Evolutionary conservation across 2,888 invertebrate genomes (phyloP), one percentile per base, ranked within the genome.

Genomic region (Lathronympha strigana): DNA sequence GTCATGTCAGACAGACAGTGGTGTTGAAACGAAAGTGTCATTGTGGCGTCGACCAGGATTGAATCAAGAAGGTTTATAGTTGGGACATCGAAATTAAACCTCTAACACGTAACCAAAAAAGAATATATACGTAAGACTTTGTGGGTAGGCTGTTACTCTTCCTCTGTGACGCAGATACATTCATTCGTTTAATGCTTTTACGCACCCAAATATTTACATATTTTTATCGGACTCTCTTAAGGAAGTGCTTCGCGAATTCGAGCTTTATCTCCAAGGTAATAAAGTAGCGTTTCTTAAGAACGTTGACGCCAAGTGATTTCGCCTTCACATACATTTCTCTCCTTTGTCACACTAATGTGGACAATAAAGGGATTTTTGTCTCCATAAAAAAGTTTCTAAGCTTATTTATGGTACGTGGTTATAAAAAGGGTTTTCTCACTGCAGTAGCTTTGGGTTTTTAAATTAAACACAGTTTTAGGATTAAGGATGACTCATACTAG

Each of bases 161-260:
- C 40, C 38, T 63, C 66, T 66, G 54, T 61, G 66, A 5, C 54
- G 38, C 38, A 53, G 33, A 47, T 19, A 45, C 64, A 60, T 64
- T 64, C 33, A 43, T 60, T 54, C 45, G 38, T 31, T 40, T 66
- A 66, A 66, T 54, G 60, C 60, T 61, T 66, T 54, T 61, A 66
- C 60, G 66, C 54, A 54, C 53, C 66, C 66, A 66, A 61, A 66
- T 61, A 66, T 66, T 66, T 66, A 66, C 66, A 66, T 66, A 66
- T 54, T 66, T 66, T 61, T 61, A 60, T 60, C 66, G 60, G 54
- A 66, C 60, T 40, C 47, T 38, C 40, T 43, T 60, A 40, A 33
- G 53, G 21, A 47, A 31, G 8, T 11, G 45, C 60, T 53, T 38
- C 47, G 60, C 28, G 17, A 61, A 31, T 66, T 13, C 38, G 15